phyloP scores from a whole-genome alignment of 2,113 vertebrate genomes.

The Himantopus leucocephalus region DNA sequence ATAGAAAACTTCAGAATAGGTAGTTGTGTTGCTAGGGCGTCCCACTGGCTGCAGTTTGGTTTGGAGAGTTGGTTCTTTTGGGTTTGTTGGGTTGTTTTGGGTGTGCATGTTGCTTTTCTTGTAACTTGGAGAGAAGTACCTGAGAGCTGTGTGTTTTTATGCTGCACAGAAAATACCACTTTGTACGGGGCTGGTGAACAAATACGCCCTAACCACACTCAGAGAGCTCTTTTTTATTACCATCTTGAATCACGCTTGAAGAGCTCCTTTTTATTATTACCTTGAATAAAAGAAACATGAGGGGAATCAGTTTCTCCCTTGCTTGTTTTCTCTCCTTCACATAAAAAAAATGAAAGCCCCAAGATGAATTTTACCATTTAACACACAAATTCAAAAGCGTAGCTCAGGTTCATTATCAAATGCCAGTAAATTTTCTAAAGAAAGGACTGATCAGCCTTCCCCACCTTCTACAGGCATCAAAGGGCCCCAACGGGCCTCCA shows the following conservation, averaged over 20 bases:
- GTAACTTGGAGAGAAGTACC: neutral
- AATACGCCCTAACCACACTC: neutral
- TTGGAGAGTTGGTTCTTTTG: neutral
- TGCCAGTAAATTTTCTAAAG: neutral
- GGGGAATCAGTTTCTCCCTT: neutral
- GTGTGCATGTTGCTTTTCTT: neutral
- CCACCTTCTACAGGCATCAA: neutral
- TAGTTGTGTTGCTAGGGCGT: neutral
- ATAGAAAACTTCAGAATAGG: neutral
- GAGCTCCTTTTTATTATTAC: neutral
- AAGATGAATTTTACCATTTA: neutral
- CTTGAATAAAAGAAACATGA: neutral
- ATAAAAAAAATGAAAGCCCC: neutral
- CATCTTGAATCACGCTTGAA: neutral
- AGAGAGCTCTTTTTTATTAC: neutral
- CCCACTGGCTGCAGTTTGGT: neutral
- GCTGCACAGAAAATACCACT: neutral
- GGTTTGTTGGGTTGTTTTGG: neutral
- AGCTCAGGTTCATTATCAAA: neutral
- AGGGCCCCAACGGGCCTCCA: neutral
- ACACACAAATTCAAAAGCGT: neutral
- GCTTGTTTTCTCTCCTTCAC: neutral
- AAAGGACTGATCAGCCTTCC: neutral
- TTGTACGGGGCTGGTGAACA: neutral
- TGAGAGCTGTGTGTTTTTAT: neutral